A percentile compares a stretch with the other conserved stretches of the same genome.
Conservation (phyloP, 2,888 invertebrate species). For the Disparrhopalites patrizii region DNA sequence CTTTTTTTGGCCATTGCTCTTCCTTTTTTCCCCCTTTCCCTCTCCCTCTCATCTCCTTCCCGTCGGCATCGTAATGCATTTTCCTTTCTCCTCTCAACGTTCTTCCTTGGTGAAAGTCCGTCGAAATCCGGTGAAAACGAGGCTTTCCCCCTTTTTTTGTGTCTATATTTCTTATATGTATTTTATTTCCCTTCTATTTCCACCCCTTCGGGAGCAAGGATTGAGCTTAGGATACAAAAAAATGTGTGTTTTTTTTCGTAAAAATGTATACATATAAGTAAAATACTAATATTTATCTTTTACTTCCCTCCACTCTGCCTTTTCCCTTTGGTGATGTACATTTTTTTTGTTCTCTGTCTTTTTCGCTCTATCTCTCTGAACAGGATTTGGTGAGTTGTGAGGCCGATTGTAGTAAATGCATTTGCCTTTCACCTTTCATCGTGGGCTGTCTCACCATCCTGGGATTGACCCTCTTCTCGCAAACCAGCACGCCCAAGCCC, state of each 20-base stretch:
- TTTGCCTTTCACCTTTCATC: conserved; percentile 47
- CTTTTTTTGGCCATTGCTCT: neutral
- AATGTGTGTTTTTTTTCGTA: no score
- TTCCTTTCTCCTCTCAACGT: no score
- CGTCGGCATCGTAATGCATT: no score
- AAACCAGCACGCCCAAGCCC: neutral
- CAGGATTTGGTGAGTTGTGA: conserved; percentile 48
- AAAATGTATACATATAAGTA: no score
- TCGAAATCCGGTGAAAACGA: no score
- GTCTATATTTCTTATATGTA: no score
- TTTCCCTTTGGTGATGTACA: neutral
- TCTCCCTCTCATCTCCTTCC: neutral
- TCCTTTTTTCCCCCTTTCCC: neutral
- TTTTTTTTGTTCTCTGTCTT: neutral
- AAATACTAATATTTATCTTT: neutral
- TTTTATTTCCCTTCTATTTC: no score
- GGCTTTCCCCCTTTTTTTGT: no score
- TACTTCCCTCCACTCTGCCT: neutral
- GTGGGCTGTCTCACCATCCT: conserved; percentile 46
- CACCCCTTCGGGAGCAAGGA: no score
- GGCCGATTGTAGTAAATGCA: conserved; percentile 46
- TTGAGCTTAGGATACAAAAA: no score
- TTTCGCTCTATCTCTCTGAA: neutral
- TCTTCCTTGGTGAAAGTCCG: no score
- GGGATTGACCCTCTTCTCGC: conserved; percentile 40